These are phyloP conservation scores for Caenorhabditis sinica DNA, from an alignment of 2,888 invertebrate species.

Conservation along the genomic window DNA sequence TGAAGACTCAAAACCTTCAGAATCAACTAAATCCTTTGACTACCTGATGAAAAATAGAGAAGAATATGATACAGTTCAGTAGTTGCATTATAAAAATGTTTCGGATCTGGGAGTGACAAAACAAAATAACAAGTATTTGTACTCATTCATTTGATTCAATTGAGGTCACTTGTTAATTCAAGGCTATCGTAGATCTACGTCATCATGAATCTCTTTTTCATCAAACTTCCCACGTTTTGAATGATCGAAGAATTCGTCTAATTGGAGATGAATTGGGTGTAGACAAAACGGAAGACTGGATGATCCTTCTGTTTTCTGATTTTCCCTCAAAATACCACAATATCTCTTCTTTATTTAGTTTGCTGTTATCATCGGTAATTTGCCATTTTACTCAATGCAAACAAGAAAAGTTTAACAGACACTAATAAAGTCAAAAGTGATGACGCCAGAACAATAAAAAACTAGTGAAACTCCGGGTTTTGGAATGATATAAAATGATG, in stretches of 20 bases:
- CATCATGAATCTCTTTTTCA: not conserved
- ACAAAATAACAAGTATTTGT: constrained; percentile 39
- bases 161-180: constrained; percentile 52
- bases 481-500: constrained; percentile 33
- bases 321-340: no score
- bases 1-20: constrained; percentile 5
- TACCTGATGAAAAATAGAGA: not conserved
- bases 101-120: not conserved
- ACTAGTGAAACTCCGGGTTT: constrained; percentile 15
- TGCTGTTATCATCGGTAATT: no score
- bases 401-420: constrained; percentile 1
- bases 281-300: not conserved
- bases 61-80: not conserved
- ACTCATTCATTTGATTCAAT: constrained; percentile 37
- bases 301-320: no score
- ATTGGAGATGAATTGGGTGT: not conserved
- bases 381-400: not conserved
- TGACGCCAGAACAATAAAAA: constrained; percentile 17
- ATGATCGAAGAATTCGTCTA: not conserved
- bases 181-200: constrained; percentile 33
- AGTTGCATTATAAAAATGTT: constrained; percentile 8
- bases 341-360: no score
- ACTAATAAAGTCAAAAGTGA: not conserved
- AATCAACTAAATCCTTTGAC: not conserved
- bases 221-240: not conserved